Evolutionary conservation across 2,888 invertebrate genomes (phyloP).

Genomic region (Spodoptera picta): DNA sequence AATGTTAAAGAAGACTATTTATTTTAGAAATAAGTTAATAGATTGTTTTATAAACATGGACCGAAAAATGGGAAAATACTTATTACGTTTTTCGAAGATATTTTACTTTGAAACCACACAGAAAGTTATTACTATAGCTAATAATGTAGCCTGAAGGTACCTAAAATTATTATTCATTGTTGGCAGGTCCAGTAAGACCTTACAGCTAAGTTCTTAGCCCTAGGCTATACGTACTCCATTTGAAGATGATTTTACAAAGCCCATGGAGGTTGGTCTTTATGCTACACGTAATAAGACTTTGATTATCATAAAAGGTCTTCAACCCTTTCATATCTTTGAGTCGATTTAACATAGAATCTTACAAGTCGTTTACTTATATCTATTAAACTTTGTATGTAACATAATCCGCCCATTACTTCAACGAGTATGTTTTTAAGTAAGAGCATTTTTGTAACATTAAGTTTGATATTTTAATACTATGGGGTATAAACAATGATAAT

Average conservation of each 20-base stretch:
- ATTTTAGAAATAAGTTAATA: no score
- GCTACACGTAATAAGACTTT: constrained; percentile 22
- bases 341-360: constrained; percentile 5
- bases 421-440: constrained; percentile 4
- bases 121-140: background rate
- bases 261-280: background rate
- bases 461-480: no score
- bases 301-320: constrained; percentile 4
- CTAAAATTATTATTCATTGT: background rate
- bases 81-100: no score
- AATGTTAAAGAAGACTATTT: constrained; percentile 2
- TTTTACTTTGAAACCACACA: no score
- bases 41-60: no score
- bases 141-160: background rate
- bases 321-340: constrained; percentile 7
- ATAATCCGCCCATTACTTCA: constrained; percentile 9
- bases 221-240: background rate
- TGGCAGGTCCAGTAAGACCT: background rate
- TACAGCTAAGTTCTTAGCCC: background rate
- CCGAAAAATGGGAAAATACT: no score
- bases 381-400: constrained; percentile 23
- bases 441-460: background rate
- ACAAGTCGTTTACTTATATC: constrained; percentile 4
- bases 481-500: no score
- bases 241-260: constrained; percentile 9